Evolutionary conservation across 1,140 invertebrate species (phyloP), one percentile per base, ranked within the genome.

Genomic region (Drosophila bocqueti): DNA sequence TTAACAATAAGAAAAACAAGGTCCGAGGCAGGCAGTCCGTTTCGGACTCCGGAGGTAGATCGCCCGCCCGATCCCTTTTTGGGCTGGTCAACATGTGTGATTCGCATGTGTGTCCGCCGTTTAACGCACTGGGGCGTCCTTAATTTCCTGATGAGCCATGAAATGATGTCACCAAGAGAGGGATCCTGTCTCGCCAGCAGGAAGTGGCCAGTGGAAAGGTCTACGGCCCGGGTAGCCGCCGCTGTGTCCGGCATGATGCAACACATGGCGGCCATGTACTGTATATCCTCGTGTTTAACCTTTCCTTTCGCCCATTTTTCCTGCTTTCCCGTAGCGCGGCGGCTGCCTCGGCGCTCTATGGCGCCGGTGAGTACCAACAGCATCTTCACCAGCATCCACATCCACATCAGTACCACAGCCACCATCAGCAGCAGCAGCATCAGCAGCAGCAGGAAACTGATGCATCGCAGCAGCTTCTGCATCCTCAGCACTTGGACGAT

Each of bases 1-100:
- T 90, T 90, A 90, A 90, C 85, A 90, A 90, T 90, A 90, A 85
- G 85, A 90, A 90, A 73, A 90, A 90, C 81, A 89, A 79, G 67
- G 75, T 54, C 58, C 63, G 49, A 59, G 73, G 47, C 46, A 63
- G 71, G 38, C 76, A 58, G 52, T 38, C 52, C 13, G 43, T 61
- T 58, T 58, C 49, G 58, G 10, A 54, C 29, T 54, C 24, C 63
- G 34, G 45, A 31, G 81, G 57, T 63, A 61, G 61, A 57, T 43
- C 52, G 65, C 47, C 55, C 76, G 68, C 31, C 43, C 65, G 74
- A 21, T 57, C 47, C 40, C 49, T 46, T 34, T 34, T 47, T 40
- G 43, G 65, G 68, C 78, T 90, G 85, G 82, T 18, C 86, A 82
- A 90, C 85, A 90, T 66, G 57, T 90, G 85, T 85, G 85, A 85